Conservation (phyloP, 1,140 invertebrate species). For the Acromyrmex echinatior region DNA sequence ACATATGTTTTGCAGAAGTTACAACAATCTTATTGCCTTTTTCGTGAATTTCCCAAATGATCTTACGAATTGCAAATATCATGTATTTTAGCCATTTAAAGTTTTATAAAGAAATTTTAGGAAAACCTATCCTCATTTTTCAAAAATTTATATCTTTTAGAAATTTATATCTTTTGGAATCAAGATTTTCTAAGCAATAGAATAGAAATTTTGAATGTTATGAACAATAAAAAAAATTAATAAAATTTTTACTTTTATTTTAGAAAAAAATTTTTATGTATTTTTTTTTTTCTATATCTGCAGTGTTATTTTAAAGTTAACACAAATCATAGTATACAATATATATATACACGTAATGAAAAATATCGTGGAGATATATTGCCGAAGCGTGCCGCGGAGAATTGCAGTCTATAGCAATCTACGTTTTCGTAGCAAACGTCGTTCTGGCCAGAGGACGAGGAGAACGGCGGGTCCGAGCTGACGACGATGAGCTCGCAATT, state of each 20-base stretch:
- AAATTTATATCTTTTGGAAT: background rate
- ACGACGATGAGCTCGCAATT: conserved; percentile 91
- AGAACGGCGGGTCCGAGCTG: conserved; percentile 86
- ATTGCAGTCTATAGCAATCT: conserved; percentile 27
- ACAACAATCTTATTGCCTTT: background rate
- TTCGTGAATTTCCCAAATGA: background rate
- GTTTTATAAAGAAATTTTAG: background rate
- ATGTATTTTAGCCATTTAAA: background rate
- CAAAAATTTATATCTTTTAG: background rate
- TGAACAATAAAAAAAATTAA: background rate
- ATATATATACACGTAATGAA: background rate
- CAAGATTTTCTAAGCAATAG: background rate
- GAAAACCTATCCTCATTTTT: too few species aligned
- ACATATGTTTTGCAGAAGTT: background rate
- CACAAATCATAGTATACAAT: background rate
- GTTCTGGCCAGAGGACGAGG: conserved; percentile 92
- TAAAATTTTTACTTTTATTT: background rate
- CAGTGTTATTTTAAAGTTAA: background rate
- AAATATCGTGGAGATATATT: background rate
- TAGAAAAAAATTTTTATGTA: background rate
- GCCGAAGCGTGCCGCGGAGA: background rate
- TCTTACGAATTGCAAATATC: background rate
- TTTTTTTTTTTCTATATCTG: too few species aligned
- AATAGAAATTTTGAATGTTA: background rate
- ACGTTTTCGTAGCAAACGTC: conserved; percentile 89